Base-by-base conservation (phyloP, 2,113 vertebrate species). In the Indri indri region DNA sequence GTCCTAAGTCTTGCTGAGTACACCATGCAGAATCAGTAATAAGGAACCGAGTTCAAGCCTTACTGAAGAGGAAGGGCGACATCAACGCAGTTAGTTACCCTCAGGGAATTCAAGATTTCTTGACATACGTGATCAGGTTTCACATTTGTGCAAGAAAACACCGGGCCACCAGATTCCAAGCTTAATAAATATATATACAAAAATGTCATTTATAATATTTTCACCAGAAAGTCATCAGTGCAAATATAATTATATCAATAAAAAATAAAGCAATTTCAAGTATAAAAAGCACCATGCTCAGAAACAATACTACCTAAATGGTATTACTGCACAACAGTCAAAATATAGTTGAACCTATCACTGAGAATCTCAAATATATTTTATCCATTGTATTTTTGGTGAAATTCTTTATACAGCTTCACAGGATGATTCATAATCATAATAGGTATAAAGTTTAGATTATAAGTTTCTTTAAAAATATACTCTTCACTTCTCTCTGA, bases 171-270 rank as follows among this genome's bases (percentile, higher is more conserved):
- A 98, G 98, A 97, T 97, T 97, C 70, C 13, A 37, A 98, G 88
- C 96, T 97, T 98, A 98, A 98, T 98, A 98, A 98, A 98, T 98
- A 98, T 97, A 98, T 95, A 98, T 76, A 97, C 97, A 98, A 98
- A 98, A 98, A 94, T 91, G 97, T 96, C 94, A 97, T 98, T 97
- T 93, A 97, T 97, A 98, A 88, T 98, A 98, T 98, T 97, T 98
- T 97, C 97, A 98, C 88, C 96, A 97, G 98, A 98, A 98, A 98
- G 93, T 98, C 96, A 96, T 98, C 95, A 99, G 98, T 99, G 98
- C 98, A 99, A 99, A 98, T 98, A 98, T 98, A 98, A 96, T 98
- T 97, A 98, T 98, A 98, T 98, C 98, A 99, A 98, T 98, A 98
- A 98, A 98, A 98, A 98, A 97, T 97, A 98, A 96, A 97, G 84